A percentile compares a stretch with the other conserved stretches of the same genome.
Conservation (phyloP, 2,888 invertebrate genomes). For the Tinea semifulvella region DNA sequence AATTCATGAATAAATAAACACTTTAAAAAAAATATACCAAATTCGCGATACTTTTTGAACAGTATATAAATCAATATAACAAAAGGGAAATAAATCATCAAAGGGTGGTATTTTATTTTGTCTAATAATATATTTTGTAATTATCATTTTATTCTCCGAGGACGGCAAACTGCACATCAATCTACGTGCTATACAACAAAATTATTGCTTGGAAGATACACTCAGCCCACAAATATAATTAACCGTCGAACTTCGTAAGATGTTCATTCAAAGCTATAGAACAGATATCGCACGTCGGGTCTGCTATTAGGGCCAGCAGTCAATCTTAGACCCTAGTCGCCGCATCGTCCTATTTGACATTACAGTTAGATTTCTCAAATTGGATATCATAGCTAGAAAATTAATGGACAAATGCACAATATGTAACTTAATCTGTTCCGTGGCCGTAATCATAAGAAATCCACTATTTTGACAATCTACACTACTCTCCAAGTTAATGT, state of each 20-base stretch:
- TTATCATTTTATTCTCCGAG: no score
- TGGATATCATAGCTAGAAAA: slow-evolving; percentile 2
- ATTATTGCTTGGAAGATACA: background rate
- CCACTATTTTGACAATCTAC: no score
- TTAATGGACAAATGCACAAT: background rate
- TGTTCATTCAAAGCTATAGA: slow-evolving; percentile 50
- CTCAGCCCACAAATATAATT: slow-evolving; percentile 29
- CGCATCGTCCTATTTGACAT: slow-evolving; percentile 19
- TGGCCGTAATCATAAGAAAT: no score
- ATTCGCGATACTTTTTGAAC: no score
- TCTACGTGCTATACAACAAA: background rate
- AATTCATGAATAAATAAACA: no score
- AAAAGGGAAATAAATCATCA: no score
- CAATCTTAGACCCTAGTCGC: slow-evolving; percentile 9
- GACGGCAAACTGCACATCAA: slow-evolving; percentile 4
- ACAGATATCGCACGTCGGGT: slow-evolving; percentile 42
- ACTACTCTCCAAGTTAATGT: no score
- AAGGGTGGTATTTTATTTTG: no score
- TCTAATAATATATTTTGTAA: no score
- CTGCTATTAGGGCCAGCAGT: slow-evolving; percentile 46
- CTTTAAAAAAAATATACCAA: no score
- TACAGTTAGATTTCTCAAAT: slow-evolving; percentile 32
- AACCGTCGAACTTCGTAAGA: slow-evolving; percentile 32
- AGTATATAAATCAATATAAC: no score
- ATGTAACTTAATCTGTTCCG: no score